phyloP scores from a whole-genome alignment of 2,113 vertebrate genomes.

The Pluvialis apricaria region DNA sequence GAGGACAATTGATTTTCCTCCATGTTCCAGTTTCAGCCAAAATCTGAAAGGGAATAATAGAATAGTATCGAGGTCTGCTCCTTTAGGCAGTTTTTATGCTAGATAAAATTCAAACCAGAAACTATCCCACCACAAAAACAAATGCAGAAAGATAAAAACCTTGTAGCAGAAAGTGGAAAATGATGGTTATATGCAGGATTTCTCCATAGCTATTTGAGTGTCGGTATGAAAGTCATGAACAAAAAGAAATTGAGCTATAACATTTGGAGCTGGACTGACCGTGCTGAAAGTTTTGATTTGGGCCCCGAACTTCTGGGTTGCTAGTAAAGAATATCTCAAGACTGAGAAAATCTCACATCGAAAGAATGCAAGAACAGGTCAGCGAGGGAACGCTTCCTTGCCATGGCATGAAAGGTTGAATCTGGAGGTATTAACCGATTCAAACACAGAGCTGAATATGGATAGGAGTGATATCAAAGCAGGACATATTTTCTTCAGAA shows the following conservation, averaged over 20 bases:
- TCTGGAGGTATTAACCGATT: background rate
- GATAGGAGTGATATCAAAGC: background rate
- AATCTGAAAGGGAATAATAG: constrained; percentile 39
- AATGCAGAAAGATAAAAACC: constrained; percentile 30
- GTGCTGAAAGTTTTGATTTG: background rate
- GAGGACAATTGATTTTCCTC: constrained; percentile 56
- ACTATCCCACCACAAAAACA: constrained; percentile 21
- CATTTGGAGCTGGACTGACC: background rate
- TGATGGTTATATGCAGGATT: background rate
- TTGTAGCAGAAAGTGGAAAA: constrained; percentile 33
- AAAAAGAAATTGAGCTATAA: background rate
- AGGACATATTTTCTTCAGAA: background rate
- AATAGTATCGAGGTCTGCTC: background rate
- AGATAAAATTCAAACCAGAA: constrained; percentile 55
- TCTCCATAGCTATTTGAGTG: background rate
- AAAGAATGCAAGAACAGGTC: background rate
- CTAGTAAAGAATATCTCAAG: background rate
- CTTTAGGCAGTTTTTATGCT: constrained; percentile 38
- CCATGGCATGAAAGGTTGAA: background rate
- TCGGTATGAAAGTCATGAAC: background rate
- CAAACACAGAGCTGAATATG: background rate
- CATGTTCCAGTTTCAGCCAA: constrained; percentile 35
- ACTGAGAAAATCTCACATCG: background rate
- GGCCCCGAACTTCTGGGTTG: background rate
- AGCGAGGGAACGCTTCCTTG: background rate